Base-by-base conservation (phyloP, 1,140 invertebrate species). In the Lepidotrigona ventralis region DNA sequence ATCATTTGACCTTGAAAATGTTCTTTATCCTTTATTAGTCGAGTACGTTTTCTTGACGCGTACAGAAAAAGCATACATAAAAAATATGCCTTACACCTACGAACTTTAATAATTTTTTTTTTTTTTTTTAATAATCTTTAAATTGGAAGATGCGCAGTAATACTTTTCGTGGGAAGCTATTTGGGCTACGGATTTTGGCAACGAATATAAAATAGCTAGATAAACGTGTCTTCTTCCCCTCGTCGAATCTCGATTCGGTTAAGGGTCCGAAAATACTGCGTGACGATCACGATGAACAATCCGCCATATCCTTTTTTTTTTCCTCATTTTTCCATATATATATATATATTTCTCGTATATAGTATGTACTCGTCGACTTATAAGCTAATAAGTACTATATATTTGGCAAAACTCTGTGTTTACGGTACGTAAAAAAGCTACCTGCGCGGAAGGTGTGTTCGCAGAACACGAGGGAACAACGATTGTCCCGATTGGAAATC, bases 41-140 rank as follows among this genome's bases (percentile, higher is more conserved):
- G 84, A 88, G 86, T 90, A 91, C 91, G 88, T 91, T 93, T 92
- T 80, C 88, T 92, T 85, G 89, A 92, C 91, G 92, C 91, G 88
- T 94, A 94, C 94, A 94, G 93, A 93, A 94, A 94, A 93, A 94
- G 93, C 94, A 94, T 94, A 94, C 93, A 93, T 94, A 93, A 94
- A 94, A 94, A 94, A 94, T 94, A 94, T 93, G 92, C 92, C 92
- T 93, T 93, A 94, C 89, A 91, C 85, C 93, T 93, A 93, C 91
- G 87, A 93, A 92, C 83, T 92, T 90, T 91, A 85, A 89, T 89
- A 82, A 89, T 91, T 88, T 60, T 91, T 60, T 23, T 46, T 46
- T 46, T 46, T 46, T 46, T 9, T 6, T 39, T 39, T 6, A 87
- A 81, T 87, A 88, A 85, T 84, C 79, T 91, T 88, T 86, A 91